phyloP scores from a whole-genome alignment of 2,888 invertebrate species.

The Theretra japonica region DNA sequence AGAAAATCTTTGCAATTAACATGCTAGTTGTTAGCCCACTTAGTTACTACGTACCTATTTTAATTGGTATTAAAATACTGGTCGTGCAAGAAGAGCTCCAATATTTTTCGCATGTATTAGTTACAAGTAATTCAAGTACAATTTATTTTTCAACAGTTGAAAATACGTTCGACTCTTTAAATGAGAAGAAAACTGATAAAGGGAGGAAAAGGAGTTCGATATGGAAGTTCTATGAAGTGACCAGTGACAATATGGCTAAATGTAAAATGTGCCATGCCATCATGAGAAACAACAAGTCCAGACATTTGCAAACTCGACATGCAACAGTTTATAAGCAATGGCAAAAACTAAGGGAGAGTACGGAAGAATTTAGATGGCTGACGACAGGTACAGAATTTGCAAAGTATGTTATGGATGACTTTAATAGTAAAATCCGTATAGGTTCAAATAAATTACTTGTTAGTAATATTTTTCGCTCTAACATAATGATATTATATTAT shows the following conservation, averaged over 20 bases:
- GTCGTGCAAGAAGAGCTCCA: too few species aligned
- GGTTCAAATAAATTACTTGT: too few species aligned
- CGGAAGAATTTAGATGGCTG: not conserved
- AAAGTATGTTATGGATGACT: not conserved
- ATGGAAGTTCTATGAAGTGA: slow-evolving; percentile 27
- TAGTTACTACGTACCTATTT: too few species aligned
- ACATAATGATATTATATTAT: too few species aligned
- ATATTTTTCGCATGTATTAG: too few species aligned
- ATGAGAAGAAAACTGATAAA: not conserved
- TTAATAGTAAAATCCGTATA: too few species aligned
- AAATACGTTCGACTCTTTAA: not conserved
- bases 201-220: slow-evolving; percentile 27
- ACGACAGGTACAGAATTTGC: not conserved
- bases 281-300: slow-evolving; percentile 26
- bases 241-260: not conserved
- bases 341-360: not conserved
- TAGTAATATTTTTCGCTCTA: too few species aligned
- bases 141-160: not conserved
- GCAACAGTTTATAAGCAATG: slow-evolving; percentile 15
- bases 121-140: not conserved
- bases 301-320: slow-evolving; percentile 29
- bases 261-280: slow-evolving; percentile 23
- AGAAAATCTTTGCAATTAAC: too few species aligned
- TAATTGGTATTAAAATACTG: too few species aligned
- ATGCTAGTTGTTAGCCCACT: too few species aligned